phyloP scores from a whole-genome alignment of 2,797 vertebrate genomes.

The Scyliorhinus canicula region DNA sequence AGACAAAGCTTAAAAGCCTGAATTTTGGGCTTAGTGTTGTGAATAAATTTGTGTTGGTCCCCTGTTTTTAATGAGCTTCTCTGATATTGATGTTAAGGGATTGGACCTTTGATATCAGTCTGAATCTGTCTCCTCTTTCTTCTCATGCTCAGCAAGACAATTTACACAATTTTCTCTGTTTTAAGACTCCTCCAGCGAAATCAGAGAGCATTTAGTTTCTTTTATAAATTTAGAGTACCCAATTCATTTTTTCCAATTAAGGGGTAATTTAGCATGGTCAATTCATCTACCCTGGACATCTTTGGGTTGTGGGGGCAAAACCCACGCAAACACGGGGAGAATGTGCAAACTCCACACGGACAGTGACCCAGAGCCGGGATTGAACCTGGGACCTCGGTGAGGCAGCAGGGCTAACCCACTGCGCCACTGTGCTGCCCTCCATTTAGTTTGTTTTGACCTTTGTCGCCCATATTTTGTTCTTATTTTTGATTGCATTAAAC shows the following conservation, averaged over 20 bases:
- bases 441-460: not conserved
- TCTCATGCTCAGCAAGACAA: not conserved
- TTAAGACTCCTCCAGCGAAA: not conserved
- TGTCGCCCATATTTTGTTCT: not conserved
- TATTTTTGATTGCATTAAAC: not conserved
- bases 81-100: not conserved
- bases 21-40: not conserved
- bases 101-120: not conserved
- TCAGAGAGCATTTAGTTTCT: no score
- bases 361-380: no score
- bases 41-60: not conserved
- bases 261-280: no score
- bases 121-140: not conserved
- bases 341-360: no score
- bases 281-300: no score
- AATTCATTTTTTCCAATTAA: no score
- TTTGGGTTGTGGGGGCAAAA: no score
- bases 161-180: not conserved
- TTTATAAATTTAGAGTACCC: no score
- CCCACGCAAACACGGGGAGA: no score
- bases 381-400: no score
- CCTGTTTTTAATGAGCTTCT: not conserved
- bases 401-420: no score
- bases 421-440: no score
- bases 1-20: not conserved